Evolutionary conservation across 2,888 invertebrate genomes (phyloP).

Genomic region (Leptopilina syphax): DNA sequence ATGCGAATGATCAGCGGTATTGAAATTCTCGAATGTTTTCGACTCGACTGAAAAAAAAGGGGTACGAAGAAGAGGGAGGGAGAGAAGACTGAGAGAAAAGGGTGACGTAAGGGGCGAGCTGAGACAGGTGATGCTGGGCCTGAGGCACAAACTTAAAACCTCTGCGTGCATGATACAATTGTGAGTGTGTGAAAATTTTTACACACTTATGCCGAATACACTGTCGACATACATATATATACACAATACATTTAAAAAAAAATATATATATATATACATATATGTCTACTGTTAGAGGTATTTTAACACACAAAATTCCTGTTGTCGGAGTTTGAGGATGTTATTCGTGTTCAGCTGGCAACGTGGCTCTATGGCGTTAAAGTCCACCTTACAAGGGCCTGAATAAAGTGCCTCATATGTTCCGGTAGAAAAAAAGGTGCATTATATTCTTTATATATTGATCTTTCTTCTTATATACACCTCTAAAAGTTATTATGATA

Average conservation of each 20-base stretch:
- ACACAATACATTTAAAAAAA: slow-evolving; percentile 37
- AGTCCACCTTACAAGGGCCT: slow-evolving; percentile 63
- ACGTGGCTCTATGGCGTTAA: slow-evolving; percentile 68
- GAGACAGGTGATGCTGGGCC: slow-evolving; percentile 76
- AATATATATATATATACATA: too few species aligned
- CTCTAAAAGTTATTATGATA: too few species aligned
- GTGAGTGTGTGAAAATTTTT: slow-evolving; percentile 16
- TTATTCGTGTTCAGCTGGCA: slow-evolving; percentile 71
- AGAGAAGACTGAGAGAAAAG: slow-evolving; percentile 17
- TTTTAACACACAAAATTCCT: slow-evolving; percentile 76
- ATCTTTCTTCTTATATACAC: neutral
- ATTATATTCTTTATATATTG: slow-evolving; percentile 48
- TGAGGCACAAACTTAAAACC: slow-evolving; percentile 54
- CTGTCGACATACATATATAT: slow-evolving; percentile 52
- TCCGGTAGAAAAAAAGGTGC: slow-evolving; percentile 52
- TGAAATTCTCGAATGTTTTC: slow-evolving; percentile 57
- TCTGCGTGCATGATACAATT: slow-evolving; percentile 51
- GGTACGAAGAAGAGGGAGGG: slow-evolving; percentile 36
- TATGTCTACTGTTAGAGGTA: slow-evolving; percentile 60
- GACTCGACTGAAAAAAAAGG: slow-evolving; percentile 46
- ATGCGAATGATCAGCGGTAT: slow-evolving; percentile 49
- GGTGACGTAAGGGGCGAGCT: slow-evolving; percentile 58
- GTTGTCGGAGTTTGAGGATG: slow-evolving; percentile 71
- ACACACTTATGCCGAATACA: slow-evolving; percentile 55
- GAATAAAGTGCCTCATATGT: slow-evolving; percentile 49